Evolutionary conservation across 2,797 vertebrate species (phyloP).

Genomic region (Smutsia temminckii): DNA sequence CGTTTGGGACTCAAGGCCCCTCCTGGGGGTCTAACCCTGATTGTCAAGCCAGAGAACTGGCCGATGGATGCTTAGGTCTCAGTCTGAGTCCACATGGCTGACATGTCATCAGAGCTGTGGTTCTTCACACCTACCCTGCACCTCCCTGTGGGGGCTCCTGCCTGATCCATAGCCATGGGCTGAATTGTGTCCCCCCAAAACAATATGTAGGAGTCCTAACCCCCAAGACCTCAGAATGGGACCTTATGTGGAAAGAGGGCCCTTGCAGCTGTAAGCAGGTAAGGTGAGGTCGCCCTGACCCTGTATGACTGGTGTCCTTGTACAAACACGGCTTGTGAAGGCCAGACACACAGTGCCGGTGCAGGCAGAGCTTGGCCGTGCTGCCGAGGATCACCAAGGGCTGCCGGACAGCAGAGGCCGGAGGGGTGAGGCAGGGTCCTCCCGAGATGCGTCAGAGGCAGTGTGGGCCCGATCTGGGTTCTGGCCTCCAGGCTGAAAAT

Average conservation of each 20-base stretch:
- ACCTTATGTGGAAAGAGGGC: not conserved
- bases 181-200: not conserved
- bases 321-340: not conserved
- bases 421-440: not conserved
- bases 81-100: accelerated
- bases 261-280: not conserved
- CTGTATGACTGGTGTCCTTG: not conserved
- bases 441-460: no score
- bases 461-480: accelerated
- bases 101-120: not conserved
- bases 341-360: accelerated
- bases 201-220: not conserved
- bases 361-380: not conserved
- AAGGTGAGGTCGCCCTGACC: not conserved
- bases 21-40: not conserved
- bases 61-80: not conserved
- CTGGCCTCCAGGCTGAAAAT: not conserved
- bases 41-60: not conserved
- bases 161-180: not conserved
- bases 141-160: not conserved
- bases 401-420: accelerated
- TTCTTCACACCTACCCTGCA: no score
- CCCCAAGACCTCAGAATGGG: not conserved
- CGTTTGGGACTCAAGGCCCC: not conserved
- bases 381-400: not conserved